phyloP scores from a whole-genome alignment of 2,797 vertebrate species.

The Tenualosa thibaudeaui region DNA sequence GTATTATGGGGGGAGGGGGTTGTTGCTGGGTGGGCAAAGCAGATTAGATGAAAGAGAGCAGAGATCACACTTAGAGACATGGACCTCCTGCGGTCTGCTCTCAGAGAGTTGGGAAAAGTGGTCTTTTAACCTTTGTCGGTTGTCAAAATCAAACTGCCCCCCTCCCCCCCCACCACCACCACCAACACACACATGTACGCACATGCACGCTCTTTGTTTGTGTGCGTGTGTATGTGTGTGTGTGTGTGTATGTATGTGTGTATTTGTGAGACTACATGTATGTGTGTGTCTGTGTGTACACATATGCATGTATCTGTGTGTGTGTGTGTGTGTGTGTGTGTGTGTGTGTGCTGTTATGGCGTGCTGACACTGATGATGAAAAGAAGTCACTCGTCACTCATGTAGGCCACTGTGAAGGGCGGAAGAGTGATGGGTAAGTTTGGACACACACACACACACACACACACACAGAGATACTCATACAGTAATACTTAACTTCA shows the following conservation, averaged over 20 bases:
- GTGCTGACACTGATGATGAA: slow-evolving; percentile 11
- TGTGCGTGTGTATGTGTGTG: no score
- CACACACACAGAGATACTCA: neutral
- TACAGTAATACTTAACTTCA: no score
- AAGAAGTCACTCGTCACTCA: neutral
- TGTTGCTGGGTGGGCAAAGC: neutral
- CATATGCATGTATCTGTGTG: neutral
- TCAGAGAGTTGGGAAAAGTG: neutral
- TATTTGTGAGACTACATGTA: neutral
- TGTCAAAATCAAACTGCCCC: neutral
- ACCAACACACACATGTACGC: no score
- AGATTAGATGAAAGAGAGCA: neutral
- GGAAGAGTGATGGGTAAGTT: no score
- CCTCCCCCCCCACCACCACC: no score
- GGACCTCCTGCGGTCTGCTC: neutral
- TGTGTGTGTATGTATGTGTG: no score
- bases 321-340: slow-evolving; percentile 11
- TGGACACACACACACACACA: neutral
- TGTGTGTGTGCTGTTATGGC: neutral
- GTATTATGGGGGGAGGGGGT: neutral
- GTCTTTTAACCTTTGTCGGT: neutral
- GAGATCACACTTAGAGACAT: neutral
- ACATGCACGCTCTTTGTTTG: no score
- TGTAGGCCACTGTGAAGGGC: neutral
- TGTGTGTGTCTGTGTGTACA: neutral